These are phyloP conservation scores for Sinocyclocheilus grahami DNA, from an alignment of 2,113 vertebrate genomes.

Conservation along the genomic window DNA sequence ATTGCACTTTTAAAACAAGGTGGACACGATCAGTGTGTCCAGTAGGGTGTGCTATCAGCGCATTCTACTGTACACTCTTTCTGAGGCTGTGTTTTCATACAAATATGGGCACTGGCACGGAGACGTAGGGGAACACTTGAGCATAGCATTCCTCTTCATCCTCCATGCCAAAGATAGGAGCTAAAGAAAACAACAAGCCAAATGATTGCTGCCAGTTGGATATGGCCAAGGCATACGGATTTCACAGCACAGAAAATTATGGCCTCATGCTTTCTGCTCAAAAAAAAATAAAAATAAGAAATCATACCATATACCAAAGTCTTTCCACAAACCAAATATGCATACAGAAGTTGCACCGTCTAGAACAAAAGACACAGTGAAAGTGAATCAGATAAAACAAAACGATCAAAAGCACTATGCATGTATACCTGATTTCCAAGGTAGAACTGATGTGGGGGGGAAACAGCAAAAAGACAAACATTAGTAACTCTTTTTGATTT, in stretches of 20 bases:
- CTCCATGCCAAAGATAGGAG: conserved; percentile 16
- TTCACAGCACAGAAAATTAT: conserved; percentile 66
- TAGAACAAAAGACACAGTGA: conserved; percentile 62
- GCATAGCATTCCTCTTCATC: background rate
- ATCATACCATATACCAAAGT: conserved; percentile 63
- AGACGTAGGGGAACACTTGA: background rate
- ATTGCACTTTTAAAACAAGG: conserved; percentile 27
- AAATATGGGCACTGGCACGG: background rate
- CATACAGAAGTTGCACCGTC: conserved; percentile 66
- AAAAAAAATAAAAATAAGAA: conserved; percentile 53
- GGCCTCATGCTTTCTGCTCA: conserved; percentile 73
- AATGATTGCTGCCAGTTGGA: conserved; percentile 73
- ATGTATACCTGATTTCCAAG: conserved; percentile 99
- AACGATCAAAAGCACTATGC: conserved; percentile 48
- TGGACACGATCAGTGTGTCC: conserved; percentile 48
- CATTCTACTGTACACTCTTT: conserved; percentile 43
- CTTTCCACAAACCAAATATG: conserved; percentile 66
- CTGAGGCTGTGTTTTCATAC: conserved; percentile 14
- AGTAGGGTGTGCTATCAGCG: conserved; percentile 61
- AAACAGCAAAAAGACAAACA: conserved; percentile 78
- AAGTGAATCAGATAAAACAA: conserved; percentile 58
- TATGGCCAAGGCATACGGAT: conserved; percentile 61
- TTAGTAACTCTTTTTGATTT: conserved; percentile 65
- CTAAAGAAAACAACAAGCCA: background rate
- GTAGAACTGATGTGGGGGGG: conserved; percentile 96